These are phyloP conservation scores for Sphaerophoria rueppellii DNA, from an alignment of 2,888 invertebrate species.

Conservation along the genomic window DNA sequence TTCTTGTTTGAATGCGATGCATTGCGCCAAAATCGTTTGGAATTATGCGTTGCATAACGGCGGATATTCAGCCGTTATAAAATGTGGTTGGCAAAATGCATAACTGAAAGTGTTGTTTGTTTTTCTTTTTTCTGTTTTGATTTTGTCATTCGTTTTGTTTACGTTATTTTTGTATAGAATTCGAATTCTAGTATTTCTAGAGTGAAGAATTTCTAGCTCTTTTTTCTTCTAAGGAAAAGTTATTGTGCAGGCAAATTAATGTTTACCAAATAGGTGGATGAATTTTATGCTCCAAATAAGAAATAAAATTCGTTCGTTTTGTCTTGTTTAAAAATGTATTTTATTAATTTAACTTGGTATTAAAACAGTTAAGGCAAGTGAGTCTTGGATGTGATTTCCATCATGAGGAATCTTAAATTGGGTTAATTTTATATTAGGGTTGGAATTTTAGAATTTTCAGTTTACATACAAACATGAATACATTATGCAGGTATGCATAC, in stretches of 20 bases:
- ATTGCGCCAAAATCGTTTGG: not conserved
- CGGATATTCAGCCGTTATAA: slow-evolving; percentile 56
- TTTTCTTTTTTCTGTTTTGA: slow-evolving; percentile 52
- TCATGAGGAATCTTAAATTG: no score
- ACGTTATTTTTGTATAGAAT: slow-evolving; percentile 21
- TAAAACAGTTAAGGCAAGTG: no score
- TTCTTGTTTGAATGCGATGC: slow-evolving; percentile 26
- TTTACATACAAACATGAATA: no score
- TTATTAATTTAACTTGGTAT: no score
- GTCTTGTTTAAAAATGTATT: no score
- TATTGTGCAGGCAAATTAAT: not conserved
- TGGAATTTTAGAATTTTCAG: no score
- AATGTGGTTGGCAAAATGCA: slow-evolving; percentile 9
- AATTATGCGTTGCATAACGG: slow-evolving; percentile 12
- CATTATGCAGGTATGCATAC: no score
- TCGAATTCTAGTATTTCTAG: slow-evolving; percentile 4
- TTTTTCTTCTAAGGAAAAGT: not conserved
- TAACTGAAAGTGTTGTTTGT: slow-evolving; percentile 50
- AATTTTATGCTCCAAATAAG: no score
- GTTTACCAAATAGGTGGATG: no score
- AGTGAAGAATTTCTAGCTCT: not conserved
- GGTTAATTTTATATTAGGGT: no score
- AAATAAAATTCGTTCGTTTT: no score
- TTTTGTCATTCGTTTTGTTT: slow-evolving; percentile 25
- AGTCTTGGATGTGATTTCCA: no score